Percentiles rank a stretch among this genome's conserved stretches.
Conservation (phyloP, 2,113 vertebrate genomes). For the Gavia stellata region DNA sequence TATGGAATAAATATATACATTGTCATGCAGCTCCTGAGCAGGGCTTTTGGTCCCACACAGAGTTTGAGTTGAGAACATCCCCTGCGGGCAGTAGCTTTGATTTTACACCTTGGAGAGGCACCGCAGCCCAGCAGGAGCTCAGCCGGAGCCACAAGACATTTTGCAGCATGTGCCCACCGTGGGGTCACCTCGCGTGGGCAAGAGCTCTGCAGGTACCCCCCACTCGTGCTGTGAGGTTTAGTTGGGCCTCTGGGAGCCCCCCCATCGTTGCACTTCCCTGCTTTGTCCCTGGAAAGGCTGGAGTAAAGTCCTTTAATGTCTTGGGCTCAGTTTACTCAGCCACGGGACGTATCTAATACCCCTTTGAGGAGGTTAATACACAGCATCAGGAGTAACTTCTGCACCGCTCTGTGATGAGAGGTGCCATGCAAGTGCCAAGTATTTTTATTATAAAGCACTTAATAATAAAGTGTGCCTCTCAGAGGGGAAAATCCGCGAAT, state of each 20-base stretch:
- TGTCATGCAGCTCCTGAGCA: neutral
- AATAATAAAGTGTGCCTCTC: neutral
- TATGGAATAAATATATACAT: neutral
- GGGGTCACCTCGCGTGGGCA: rapidly evolving
- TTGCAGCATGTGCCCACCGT: neutral
- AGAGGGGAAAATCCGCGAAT: neutral
- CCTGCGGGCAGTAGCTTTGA: rapidly evolving
- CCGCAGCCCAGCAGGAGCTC: neutral
- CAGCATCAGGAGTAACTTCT: neutral
- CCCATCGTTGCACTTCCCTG: neutral
- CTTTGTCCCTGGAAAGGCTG: neutral
- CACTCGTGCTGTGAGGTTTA: neutral
- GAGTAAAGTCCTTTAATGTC: neutral
- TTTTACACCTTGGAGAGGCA: neutral
- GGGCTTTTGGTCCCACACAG: rapidly evolving
- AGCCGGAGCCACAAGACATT: neutral
- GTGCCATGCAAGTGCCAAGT: neutral
- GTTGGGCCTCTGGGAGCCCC: neutral
- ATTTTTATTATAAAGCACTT: slow-evolving; percentile 3
- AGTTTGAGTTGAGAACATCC: neutral
- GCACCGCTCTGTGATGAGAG: neutral
- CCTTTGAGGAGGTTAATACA: neutral
- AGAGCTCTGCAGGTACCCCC: neutral
- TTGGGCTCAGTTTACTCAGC: neutral
- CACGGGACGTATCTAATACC: neutral